Conservation (phyloP, 2,888 invertebrate genomes). For the Noctua janthe region DNA sequence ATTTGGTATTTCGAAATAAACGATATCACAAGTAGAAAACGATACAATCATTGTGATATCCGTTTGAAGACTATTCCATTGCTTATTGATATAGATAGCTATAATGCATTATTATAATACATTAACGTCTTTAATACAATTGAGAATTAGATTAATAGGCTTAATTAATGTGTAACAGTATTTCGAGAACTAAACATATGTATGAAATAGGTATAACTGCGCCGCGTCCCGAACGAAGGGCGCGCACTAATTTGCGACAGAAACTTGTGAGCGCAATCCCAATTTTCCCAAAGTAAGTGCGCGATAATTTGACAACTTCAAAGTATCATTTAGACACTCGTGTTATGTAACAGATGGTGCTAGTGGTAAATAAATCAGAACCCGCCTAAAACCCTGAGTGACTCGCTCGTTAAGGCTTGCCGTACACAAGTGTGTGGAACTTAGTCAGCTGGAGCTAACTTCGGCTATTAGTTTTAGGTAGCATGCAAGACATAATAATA, state of each 20-base stretch:
- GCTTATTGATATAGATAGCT: background rate
- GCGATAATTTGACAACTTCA: constrained; percentile 88
- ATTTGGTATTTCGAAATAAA: constrained; percentile 27
- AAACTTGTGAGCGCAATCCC: constrained; percentile 67
- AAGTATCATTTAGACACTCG: constrained; percentile 84
- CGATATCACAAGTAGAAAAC: background rate
- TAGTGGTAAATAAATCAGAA: constrained; percentile 85
- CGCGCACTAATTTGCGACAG: constrained; percentile 60
- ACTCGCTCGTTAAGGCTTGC: constrained; percentile 81
- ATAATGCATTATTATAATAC: constrained; percentile 26
- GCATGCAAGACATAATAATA: constrained; percentile 68
- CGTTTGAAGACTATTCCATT: background rate
- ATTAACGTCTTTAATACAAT: constrained; percentile 31
- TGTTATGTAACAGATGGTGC: constrained; percentile 84
- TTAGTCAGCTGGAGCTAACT: constrained; percentile 71
- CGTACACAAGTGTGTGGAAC: constrained; percentile 74
- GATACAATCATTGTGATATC: background rate
- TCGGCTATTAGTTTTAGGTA: constrained; percentile 74
- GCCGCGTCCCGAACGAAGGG: constrained; percentile 45
- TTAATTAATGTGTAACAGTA: constrained; percentile 58
- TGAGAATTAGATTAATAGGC: constrained; percentile 48
- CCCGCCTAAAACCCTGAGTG: constrained; percentile 81
- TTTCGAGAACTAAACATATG: constrained; percentile 49
- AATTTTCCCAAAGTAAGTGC: constrained; percentile 77
- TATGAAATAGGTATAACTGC: constrained; percentile 37